Evolutionary conservation across 92 coral and sea anemone genomes (phyloP), one percentile per base, ranked within the genome.

Genomic region (Porites rus): DNA sequence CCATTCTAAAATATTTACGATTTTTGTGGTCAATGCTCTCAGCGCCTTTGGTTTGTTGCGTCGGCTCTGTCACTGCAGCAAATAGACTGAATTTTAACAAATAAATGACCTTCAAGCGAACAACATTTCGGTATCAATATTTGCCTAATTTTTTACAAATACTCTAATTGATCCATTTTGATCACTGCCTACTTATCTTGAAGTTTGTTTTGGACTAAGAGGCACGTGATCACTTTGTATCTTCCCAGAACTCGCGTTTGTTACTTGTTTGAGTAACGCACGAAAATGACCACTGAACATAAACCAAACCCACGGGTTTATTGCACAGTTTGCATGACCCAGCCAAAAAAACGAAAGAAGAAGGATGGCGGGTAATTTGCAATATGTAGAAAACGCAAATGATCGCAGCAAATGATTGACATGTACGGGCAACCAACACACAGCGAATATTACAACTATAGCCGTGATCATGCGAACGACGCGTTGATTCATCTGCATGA

Each of bases 391-490:
- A 50, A 56, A 11, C 59, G 88, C 59, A 76, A 80, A 92, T 17
- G 90, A 69, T 12, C 86, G 81, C 13, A 88, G 11, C 56, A 92
- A 77, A 62, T 92, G 94, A 76, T 80, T 88, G 81, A 92, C 88
- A 69, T 92, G 94, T 18, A 84, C 92, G 2, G 94, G 94, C 76
- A 92, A 69, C 94, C 94, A 92, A 21, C 94, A 92, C 31, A 88
- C 80, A 1, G 94, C 94, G 77, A 92, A 92, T 21, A 88, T 62
- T n/a, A 76, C 81, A 65, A 83, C 87, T 58, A 83, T 83, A 8
- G 80, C 80, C 17, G 74, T 18, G 69, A 83, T 83, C 87, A 83
- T 83, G 72, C 80, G 72, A 5, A 83, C 87, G 16, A 83, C 87
- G 18, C 87, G 78, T 83, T 83, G 87, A 65, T 83, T 83, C 53